These are phyloP conservation scores for Salvelinus namaycush DNA, from an alignment of 2,113 vertebrate genomes.

Conservation along the genomic window DNA sequence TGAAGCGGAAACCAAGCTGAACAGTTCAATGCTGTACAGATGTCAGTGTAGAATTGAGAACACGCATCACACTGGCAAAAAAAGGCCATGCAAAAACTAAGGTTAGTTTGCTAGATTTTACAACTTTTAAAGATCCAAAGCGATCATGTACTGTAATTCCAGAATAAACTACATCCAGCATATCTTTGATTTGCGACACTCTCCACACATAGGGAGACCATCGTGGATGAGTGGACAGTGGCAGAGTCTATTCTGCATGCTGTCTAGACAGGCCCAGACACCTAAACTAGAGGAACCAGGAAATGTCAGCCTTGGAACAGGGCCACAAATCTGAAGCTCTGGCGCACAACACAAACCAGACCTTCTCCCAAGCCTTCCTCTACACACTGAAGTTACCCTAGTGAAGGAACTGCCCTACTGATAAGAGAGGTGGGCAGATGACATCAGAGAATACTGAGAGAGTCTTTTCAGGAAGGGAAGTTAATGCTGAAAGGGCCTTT, in stretches of 20 bases:
- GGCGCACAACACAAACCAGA: conserved; percentile 57
- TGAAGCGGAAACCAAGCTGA: conserved; percentile 42
- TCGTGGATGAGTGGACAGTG: not conserved
- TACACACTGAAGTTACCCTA: conserved; percentile 20
- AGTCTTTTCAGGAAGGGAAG: conserved; percentile 36
- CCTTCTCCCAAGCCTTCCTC: conserved; percentile 13
- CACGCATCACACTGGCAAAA: not conserved
- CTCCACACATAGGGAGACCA: not conserved
- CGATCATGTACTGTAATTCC: no score
- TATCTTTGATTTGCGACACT: not conserved
- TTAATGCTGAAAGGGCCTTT: conserved; percentile 39
- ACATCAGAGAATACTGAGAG: conserved; percentile 39
- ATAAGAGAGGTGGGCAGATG: conserved; percentile 58
- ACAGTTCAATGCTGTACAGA: conserved; percentile 7
- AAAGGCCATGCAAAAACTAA: conserved; percentile 1
- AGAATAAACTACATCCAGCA: not conserved
- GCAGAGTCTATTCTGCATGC: conserved; percentile 8
- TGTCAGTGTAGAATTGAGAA: not conserved
- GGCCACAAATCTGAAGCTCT: conserved; percentile 58
- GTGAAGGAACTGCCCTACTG: conserved; percentile 47
- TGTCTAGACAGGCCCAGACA: conserved; percentile 53
- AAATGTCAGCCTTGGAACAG: conserved; percentile 39
- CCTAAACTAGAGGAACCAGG: conserved; percentile 25
- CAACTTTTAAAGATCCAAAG: no score
- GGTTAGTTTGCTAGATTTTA: not conserved